Conservation (phyloP, 2,888 invertebrate species). For the Mythimna lalbum region DNA sequence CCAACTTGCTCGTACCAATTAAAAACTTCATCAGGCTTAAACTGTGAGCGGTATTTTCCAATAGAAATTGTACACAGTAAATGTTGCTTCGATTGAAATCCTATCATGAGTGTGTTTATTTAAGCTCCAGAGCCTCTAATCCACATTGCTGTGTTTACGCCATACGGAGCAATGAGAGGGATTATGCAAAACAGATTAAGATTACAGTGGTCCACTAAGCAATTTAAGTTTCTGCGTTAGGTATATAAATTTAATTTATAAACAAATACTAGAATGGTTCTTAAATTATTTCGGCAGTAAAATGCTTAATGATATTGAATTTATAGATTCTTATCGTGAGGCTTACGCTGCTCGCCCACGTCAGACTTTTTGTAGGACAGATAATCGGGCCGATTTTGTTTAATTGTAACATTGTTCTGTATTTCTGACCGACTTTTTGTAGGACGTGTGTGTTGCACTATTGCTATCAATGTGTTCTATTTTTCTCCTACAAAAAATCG, state of each 20-base stretch:
- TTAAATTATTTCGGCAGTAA: not conserved
- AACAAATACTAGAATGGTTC: not conserved
- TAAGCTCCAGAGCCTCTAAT: constrained; percentile 60
- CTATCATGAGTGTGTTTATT: constrained; percentile 65
- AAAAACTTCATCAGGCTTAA: constrained; percentile 64
- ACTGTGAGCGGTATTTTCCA: constrained; percentile 56
- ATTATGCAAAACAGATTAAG: constrained; percentile 59
- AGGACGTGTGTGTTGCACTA: no score
- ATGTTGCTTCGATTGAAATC: constrained; percentile 63
- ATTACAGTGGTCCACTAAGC: constrained; percentile 44
- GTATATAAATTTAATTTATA: not conserved
- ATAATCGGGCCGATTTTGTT: no score
- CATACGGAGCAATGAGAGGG: constrained; percentile 48
- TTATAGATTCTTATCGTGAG: no score
- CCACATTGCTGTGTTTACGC: constrained; percentile 62
- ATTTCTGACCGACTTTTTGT: no score
- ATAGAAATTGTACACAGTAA: constrained; percentile 59
- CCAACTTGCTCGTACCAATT: constrained; percentile 57
- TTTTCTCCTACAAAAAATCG: no score
- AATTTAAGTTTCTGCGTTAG: constrained; percentile 34
- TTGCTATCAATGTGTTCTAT: no score
- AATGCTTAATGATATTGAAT: no score
- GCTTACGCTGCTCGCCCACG: no score
- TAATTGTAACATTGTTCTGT: no score
- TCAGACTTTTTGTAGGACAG: no score